A percentile compares a stretch with the other conserved stretches of the same genome.
phyloP scores from a whole-genome alignment of 2,113 vertebrate species.

The Alligator sinensis region DNA sequence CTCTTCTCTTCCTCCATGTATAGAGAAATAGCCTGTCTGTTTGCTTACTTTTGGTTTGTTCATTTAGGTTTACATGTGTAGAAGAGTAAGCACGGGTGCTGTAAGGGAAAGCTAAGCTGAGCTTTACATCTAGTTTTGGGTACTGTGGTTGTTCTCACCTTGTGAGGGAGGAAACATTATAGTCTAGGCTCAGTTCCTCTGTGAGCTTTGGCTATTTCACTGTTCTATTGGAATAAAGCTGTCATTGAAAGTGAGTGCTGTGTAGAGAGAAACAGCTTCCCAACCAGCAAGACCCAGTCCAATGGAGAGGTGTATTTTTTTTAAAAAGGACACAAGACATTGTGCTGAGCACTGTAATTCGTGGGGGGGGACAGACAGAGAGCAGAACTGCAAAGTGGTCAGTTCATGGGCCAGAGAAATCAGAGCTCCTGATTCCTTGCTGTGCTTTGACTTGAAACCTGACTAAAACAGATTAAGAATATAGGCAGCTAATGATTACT shows the following conservation, averaged over 20 bases:
- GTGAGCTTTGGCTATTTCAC: slow-evolving; percentile 24
- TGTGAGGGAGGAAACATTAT: slow-evolving; percentile 7
- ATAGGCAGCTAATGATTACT: not conserved
- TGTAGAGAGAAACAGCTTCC: not conserved
- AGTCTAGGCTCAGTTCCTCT: slow-evolving; percentile 24
- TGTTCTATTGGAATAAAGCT: slow-evolving; percentile 2
- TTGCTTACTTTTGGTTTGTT: slow-evolving; percentile 32
- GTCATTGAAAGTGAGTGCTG: not conserved
- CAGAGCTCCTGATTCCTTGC: not conserved
- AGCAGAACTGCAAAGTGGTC: not conserved
- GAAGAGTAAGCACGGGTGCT: not conserved
- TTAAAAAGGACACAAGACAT: not conserved
- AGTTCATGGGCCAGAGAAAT: not conserved
- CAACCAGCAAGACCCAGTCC: not conserved
- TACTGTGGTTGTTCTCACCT: slow-evolving; percentile 56
- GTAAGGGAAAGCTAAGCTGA: slow-evolving; percentile 28
- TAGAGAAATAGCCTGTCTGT: slow-evolving; percentile 35
- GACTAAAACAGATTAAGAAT: not conserved
- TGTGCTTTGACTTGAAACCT: not conserved
- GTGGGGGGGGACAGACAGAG: not conserved
- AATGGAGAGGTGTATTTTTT: not conserved
- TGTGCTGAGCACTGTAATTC: not conserved
- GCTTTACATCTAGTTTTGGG: slow-evolving; percentile 61
- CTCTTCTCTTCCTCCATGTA: not conserved
- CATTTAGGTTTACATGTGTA: not conserved